A percentile compares a stretch with the other conserved stretches of the same genome.
Conservation (phyloP, 2,113 vertebrate genomes). For the Menura novaehollandiae region DNA sequence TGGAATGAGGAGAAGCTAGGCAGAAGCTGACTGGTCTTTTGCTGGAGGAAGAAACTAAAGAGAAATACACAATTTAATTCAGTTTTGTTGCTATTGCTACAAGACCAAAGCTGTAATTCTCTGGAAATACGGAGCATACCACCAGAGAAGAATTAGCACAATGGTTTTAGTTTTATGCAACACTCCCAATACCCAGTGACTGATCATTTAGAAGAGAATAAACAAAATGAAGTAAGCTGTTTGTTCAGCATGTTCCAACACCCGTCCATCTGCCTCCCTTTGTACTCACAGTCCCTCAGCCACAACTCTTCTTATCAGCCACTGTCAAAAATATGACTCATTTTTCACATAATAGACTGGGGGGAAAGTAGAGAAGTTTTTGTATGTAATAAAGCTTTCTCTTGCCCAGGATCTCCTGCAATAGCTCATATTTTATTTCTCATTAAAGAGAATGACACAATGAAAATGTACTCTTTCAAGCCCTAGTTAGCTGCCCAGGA, state of each 20-base stretch:
- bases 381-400: neutral
- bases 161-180: neutral
- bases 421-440: neutral
- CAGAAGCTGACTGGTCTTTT: neutral
- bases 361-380: neutral
- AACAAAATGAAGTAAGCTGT: constrained; percentile 51
- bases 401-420: neutral
- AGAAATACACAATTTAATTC: neutral
- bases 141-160: constrained; percentile 17
- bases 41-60: neutral
- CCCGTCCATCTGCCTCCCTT: constrained; percentile 12
- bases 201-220: constrained; percentile 12
- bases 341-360: constrained; percentile 25
- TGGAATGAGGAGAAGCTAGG: neutral
- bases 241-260: constrained; percentile 53
- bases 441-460: neutral
- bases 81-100: neutral
- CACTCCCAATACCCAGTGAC: neutral
- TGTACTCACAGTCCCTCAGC: constrained; percentile 5
- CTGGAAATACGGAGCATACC: neutral
- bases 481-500: neutral
- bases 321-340: constrained; percentile 51
- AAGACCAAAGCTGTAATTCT: neutral
- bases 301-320: constrained; percentile 24
- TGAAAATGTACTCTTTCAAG: neutral